Evolutionary conservation across 2,888 invertebrate genomes (phyloP), one percentile per base, ranked within the genome.

Genomic region (Hirtodrosophila alboralis): DNA sequence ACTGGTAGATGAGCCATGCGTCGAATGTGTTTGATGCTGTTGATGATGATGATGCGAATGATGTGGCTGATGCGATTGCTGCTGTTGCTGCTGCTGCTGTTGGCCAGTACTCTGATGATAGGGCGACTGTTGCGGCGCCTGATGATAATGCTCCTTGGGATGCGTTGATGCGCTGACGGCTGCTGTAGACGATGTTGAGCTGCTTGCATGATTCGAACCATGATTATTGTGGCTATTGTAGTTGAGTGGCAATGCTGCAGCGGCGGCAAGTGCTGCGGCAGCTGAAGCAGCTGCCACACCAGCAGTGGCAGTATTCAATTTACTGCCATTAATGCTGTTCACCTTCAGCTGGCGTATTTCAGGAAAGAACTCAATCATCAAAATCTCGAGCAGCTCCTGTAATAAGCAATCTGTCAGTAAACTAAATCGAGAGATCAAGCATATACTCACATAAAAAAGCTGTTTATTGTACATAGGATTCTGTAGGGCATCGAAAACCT

Each of bases 381-480:
- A 90, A 41, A 94, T 90, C 89, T 94, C 94, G 68, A 95, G 91
- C 63, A 95, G 90, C 88, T 94, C 94, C 95, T 95, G 91, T 6
- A 92, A 75, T 56, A n/a, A n/a, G n/a, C n/a, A n/a, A n/a, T n/a
- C n/a, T n/a, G n/a, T n/a, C n/a, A n/a, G n/a, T n/a, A n/a, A n/a
- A n/a, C n/a, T 13, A 6, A 10, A 7, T 18, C 13, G n/a, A n/a
- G n/a, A n/a, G n/a, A n/a, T n/a, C n/a, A n/a, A n/a, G n/a, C n/a
- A n/a, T n/a, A 18, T 1, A 59, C 77, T 94, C 89, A 96, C 97
- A 91, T 97, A 97, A 91, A 97, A 95, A 34, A 97, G 91, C 87
- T 97, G 97, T 88, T 97, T 97, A 90, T 97, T 97, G 87, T 96
- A 94, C 84, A 93, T 93, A 64, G 94, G 93, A 90, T 96, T 94